Percentiles rank a stretch among this genome's conserved stretches.
phyloP scores from a whole-genome alignment of 2,797 vertebrate species.

The Pterois miles region DNA sequence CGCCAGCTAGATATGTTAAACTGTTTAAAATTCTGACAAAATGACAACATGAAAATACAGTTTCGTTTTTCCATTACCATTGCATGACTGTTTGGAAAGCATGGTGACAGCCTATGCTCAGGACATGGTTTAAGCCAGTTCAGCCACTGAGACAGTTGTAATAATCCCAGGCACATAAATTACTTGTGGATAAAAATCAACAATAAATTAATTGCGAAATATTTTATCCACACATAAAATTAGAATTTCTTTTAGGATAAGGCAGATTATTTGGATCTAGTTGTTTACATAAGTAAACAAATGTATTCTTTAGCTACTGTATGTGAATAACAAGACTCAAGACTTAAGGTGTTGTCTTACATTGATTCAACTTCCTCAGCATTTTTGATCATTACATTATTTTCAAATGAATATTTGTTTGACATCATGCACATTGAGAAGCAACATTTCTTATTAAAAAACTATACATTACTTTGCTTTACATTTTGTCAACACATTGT shows the following conservation, averaged over 20 bases:
- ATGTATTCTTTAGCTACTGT: neutral
- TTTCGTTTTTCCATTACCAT: neutral
- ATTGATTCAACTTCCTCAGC: neutral
- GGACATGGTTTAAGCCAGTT: too few species aligned
- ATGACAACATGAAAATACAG: neutral
- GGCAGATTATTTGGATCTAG: too few species aligned
- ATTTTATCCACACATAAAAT: neutral
- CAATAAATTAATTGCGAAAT: too few species aligned
- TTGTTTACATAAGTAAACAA: too few species aligned
- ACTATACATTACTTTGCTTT: neutral
- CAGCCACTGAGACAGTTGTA: too few species aligned
- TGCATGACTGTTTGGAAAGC: neutral
- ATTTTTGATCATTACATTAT: neutral
- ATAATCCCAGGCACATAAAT: too few species aligned
- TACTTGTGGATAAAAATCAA: too few species aligned
- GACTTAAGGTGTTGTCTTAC: neutral
- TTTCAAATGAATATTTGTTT: neutral
- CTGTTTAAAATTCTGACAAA: neutral
- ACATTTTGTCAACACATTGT: neutral
- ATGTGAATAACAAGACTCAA: neutral
- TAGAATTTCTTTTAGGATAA: neutral
- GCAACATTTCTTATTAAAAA: neutral
- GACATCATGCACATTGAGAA: neutral
- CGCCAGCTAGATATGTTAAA: neutral
- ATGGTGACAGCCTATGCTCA: too few species aligned